Base-by-base conservation (phyloP, 2,113 vertebrate species). In the Crocuta crocuta region DNA sequence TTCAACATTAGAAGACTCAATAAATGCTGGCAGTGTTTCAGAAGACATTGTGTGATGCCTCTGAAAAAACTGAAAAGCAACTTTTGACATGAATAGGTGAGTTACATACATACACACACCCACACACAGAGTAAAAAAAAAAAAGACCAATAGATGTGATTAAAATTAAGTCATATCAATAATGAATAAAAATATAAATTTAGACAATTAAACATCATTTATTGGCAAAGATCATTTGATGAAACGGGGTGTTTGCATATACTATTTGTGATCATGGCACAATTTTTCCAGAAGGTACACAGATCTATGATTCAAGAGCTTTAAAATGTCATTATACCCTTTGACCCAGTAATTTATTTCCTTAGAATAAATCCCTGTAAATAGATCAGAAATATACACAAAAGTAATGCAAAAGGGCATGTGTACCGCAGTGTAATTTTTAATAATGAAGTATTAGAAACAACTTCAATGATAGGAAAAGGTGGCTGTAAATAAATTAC, bases 1-100 rank as follows among this genome's bases (percentile, higher is more conserved):
- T 94, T 97, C 97, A 39, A 63, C 88, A 83, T 76, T 95, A 89
- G 95, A 85, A 92, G 63, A 48, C 82, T 98, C 97, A 6, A 7
- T 12, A 91, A 95, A 83, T 21, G 85, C 76, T 91, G 80, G 11
- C 33, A 93, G 91, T 0, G 11, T 95, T 96, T 98, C 97, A 39
- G 98, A 98, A 0, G 98, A 98, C 99, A 99, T 98, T 21, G 82
- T 81, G 79, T 81, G 78, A 45, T 74, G 43, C 33, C 53, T 96
- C 89, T 97, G 94, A 95, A 97, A 78, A 97, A 93, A 79, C 0
- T 74, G 61, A 93, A 96, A 89, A 96, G 76, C 26, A 92, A 68
- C 7, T 94, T 89, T 93, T 81, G 45, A 94, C 7, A 89, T 58
- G 16, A 89, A 93, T 19, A 92, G 21, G 28, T 66, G 73, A 98